Conservation (phyloP, 2,888 invertebrate genomes). For the Nomada ruficornis region DNA sequence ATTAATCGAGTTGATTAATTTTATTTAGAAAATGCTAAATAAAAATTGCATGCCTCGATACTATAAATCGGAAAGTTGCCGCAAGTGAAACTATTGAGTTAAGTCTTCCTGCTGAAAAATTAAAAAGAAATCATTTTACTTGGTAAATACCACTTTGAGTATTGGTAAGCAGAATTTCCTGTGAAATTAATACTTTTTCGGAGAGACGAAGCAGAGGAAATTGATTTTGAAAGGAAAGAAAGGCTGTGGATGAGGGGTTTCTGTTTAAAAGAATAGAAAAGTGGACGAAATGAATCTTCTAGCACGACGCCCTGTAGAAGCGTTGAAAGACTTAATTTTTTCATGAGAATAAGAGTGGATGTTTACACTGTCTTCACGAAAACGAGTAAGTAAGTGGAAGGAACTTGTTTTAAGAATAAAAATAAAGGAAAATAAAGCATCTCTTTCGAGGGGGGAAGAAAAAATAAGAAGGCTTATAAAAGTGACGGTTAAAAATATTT, state of each 20-base stretch:
- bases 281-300: background rate
- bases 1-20: too few relatives aligned
- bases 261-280: background rate
- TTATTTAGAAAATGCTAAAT: too few relatives aligned
- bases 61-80: too few relatives aligned
- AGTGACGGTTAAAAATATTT: too few relatives aligned
- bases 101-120: too few relatives aligned
- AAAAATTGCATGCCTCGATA: too few relatives aligned
- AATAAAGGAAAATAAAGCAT: background rate
- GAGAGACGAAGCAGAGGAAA: background rate
- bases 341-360: background rate
- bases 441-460: background rate
- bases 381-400: background rate
- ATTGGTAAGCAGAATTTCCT: background rate
- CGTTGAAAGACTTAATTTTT: background rate
- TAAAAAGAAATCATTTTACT: too few relatives aligned
- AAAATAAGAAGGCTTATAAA: too few relatives aligned
- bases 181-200: background rate
- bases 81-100: too few relatives aligned
- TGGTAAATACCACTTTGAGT: too few relatives aligned
- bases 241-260: background rate
- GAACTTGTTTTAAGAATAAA: background rate
- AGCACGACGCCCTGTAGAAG: too few relatives aligned
- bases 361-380: background rate
- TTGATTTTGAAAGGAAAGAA: background rate